Conservation (phyloP, 2,113 vertebrate species). For the Ailuropoda melanoleuca region DNA sequence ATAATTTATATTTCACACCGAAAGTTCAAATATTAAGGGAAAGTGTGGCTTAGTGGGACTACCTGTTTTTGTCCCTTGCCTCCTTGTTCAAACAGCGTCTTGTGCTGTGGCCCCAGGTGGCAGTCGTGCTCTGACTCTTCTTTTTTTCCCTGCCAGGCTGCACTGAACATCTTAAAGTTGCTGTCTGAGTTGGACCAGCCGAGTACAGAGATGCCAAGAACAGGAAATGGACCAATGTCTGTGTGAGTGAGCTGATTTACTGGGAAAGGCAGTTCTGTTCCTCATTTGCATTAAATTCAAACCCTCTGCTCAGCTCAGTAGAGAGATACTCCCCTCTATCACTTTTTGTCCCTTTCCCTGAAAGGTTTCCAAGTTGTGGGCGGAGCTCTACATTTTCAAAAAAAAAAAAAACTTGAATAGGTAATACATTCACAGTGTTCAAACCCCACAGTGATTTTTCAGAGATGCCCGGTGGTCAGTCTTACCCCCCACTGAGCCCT, state of each 20-base stretch:
- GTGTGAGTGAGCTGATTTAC: slow-evolving; percentile 87
- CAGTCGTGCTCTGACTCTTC: background rate
- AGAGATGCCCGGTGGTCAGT: background rate
- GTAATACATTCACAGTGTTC: background rate
- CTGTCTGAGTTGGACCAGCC: slow-evolving; percentile 98
- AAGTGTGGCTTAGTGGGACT: background rate
- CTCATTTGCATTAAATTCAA: background rate
- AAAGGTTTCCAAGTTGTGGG: background rate
- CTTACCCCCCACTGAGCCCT: too few species aligned
- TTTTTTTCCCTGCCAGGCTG: slow-evolving; percentile 87
- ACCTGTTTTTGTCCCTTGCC: accelerated
- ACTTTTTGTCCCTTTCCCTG: background rate
- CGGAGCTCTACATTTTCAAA: background rate
- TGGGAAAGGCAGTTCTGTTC: background rate
- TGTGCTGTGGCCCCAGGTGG: background rate
- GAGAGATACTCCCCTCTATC: background rate
- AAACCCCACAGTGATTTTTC: background rate
- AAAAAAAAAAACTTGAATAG: background rate
- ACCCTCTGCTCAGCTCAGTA: background rate
- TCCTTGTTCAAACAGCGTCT: accelerated
- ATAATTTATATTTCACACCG: background rate
- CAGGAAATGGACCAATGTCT: slow-evolving; percentile 96
- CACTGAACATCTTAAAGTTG: slow-evolving; percentile 97
- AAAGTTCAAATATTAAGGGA: background rate
- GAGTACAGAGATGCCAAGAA: slow-evolving; percentile 90